Evolutionary conservation across 2,797 vertebrate genomes (phyloP).

Genomic region (Spheniscus humboldti): DNA sequence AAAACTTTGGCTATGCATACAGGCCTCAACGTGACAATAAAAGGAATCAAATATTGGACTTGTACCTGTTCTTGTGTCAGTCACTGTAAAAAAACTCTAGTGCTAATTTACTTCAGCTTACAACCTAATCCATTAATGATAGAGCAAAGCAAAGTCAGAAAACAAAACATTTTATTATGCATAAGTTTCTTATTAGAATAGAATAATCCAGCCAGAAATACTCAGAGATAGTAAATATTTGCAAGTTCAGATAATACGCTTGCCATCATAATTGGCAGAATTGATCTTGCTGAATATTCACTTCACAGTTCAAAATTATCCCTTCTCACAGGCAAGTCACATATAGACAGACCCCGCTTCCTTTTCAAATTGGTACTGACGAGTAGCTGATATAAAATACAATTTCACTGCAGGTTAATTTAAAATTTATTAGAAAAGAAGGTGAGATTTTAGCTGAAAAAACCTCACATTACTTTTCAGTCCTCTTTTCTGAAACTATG

Average conservation of each 20-base stretch:
- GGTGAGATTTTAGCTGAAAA: neutral
- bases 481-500: neutral
- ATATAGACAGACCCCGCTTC: neutral
- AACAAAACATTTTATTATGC: neutral
- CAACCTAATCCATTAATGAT: neutral
- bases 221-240: slow-evolving; percentile 17
- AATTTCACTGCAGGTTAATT: neutral
- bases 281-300: neutral
- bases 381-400: neutral
- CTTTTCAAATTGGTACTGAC: neutral
- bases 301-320: neutral
- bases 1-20: neutral
- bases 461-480: neutral
- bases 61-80: neutral
- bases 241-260: neutral
- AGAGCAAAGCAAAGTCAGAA: neutral
- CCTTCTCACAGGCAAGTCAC: neutral
- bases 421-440: slow-evolving; percentile 24
- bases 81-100: neutral
- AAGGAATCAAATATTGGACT: neutral
- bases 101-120: neutral
- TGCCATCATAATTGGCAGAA: neutral
- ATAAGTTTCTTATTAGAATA: neutral
- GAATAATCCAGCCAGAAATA: slow-evolving; percentile 6
- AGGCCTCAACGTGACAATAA: neutral